phyloP scores from a whole-genome alignment of 2,797 vertebrate species.

The Hafferia zeledoni region DNA sequence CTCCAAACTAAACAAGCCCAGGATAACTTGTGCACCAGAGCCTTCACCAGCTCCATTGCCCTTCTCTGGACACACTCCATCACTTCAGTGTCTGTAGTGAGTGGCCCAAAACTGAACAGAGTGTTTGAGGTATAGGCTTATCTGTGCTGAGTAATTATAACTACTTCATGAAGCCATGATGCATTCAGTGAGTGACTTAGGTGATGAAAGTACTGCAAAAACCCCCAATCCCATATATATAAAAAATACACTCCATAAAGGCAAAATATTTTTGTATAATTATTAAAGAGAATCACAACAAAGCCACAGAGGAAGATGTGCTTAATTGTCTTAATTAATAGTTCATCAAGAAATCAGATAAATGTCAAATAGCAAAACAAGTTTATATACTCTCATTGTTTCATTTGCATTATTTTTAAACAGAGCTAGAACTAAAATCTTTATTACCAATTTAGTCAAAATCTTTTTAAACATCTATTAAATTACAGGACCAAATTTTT shows the following conservation, averaged over 20 bases:
- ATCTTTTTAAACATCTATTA: background rate
- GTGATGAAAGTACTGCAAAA: background rate
- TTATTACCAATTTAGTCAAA: background rate
- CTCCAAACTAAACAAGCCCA: background rate
- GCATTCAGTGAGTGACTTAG: background rate
- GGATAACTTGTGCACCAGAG: accelerated
- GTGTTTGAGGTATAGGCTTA: accelerated
- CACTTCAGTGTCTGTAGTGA: background rate
- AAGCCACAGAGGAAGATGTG: background rate
- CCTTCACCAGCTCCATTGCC: accelerated
- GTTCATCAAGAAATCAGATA: background rate
- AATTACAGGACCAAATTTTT: background rate
- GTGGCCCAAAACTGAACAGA: background rate
- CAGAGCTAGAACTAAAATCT: background rate
- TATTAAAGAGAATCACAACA: background rate
- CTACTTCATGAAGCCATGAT: background rate
- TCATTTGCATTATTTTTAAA: background rate
- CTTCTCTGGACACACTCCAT: accelerated
- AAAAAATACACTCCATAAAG: background rate
- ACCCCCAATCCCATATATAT: background rate
- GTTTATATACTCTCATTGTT: background rate
- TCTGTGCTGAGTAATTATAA: background rate
- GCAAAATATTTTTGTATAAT: background rate
- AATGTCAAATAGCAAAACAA: background rate
- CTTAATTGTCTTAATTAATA: background rate